phyloP scores from a whole-genome alignment of 2,797 vertebrate genomes.

The Ptychobarbus kaznakovi region DNA sequence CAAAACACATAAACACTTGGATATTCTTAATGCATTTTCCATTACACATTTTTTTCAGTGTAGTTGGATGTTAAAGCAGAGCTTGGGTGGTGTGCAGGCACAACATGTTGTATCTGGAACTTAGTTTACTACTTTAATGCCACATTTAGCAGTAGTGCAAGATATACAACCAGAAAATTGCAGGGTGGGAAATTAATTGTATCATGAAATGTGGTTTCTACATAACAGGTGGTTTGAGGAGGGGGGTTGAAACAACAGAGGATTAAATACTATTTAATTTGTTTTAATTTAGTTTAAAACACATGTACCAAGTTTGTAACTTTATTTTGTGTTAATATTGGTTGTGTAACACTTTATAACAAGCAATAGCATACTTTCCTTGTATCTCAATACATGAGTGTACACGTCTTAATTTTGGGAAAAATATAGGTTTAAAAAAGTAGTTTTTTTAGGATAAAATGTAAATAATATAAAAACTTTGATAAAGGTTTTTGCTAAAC shows the following conservation, averaged over 20 bases:
- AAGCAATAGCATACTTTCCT: background rate
- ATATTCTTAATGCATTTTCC: conserved; percentile 27
- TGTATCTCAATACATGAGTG: background rate
- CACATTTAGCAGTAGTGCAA: background rate
- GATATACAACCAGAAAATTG: background rate
- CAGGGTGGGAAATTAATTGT: background rate
- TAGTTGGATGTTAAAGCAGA: conserved; percentile 17
- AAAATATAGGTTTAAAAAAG: background rate
- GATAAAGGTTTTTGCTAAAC: background rate
- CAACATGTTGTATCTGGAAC: background rate
- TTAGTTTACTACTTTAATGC: background rate
- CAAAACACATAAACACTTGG: conserved; percentile 3
- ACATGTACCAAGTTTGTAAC: background rate
- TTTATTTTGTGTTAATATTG: background rate
- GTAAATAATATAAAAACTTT: background rate
- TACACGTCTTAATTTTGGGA: background rate
- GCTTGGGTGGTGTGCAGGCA: background rate
- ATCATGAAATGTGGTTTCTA: background rate
- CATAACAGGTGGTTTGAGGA: background rate
- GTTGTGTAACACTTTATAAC: background rate
- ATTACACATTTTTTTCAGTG: background rate
- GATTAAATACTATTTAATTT: background rate
- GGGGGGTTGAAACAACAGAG: background rate
- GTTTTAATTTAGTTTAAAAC: background rate
- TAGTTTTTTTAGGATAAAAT: background rate